Evolutionary conservation across 2,797 vertebrate species (phyloP), one percentile per base, ranked within the genome.

Genomic region (Darevskia mixta): DNA sequence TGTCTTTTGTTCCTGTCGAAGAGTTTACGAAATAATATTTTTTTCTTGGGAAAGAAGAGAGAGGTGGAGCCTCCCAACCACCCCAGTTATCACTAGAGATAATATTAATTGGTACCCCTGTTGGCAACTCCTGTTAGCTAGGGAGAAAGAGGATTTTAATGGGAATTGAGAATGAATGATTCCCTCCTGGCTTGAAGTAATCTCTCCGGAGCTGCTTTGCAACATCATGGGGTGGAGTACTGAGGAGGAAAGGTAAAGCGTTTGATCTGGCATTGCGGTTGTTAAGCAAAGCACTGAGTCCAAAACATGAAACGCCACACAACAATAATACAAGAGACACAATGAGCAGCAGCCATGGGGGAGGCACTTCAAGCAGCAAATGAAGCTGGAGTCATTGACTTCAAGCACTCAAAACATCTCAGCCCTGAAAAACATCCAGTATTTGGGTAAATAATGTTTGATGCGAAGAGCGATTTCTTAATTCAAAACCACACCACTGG

Each of bases 21-120:
- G 49, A 1, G 13, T 55, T 55, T 55, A 55, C 13, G 0, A 55
- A 55, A 55, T 15, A 55, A 55, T 55, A 49, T 55, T 55, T 55
- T 55, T 55, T 55, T 55, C 49, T 55, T 15, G 1, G 49, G 11
- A 0, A 55, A 55, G 15, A 55, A 55, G 49, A 55, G 49, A 13
- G 13, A 89, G 89, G 67, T 85, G 92, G 93, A 83, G 13, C 86
- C 90, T 90, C 89, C 90, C 88, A 79, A 75, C 3, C 82, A 77
- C 85, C 87, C 0, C 88, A 93, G 86, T 69, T 91, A 89, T 89
- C 0, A 45, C 0, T 4, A 86, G 88, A 85, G 89, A 0, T 93
- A 93, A 93, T 79, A 67, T 83, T 96, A 94, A 96, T 93, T 95
- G 93, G 91, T 82, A 72, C 82, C 88, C 86, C 75, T 86, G 91